Evolutionary conservation across 2,888 invertebrate species (phyloP).

Genomic region (Oasisia sp.): DNA sequence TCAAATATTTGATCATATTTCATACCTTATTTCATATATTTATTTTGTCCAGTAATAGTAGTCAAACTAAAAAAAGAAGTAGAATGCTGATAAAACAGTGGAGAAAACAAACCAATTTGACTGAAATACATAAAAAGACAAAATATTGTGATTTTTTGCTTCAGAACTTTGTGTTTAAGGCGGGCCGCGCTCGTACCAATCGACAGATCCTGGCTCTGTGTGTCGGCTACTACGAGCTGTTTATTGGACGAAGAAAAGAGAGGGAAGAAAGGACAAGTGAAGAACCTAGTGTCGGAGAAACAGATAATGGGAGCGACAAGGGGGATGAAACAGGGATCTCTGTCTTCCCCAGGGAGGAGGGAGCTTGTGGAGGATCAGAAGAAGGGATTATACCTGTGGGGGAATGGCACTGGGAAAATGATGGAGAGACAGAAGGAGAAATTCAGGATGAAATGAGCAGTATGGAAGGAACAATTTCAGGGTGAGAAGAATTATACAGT

Average conservation of each 20-base stretch:
- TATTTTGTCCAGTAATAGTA: no score
- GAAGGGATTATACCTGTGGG: neutral
- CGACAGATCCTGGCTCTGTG: neutral
- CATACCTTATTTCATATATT: no score
- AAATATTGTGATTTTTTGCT: no score
- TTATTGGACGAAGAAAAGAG: neutral
- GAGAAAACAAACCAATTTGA: no score
- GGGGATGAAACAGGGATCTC: neutral
- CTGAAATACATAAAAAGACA: no score
- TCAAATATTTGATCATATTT: no score
- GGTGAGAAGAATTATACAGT: neutral
- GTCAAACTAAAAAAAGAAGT: no score
- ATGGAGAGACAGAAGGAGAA: slow-evolving; percentile 6
- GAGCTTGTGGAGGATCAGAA: neutral
- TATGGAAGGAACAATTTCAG: neutral
- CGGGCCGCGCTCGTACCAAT: neutral
- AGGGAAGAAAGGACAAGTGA: neutral
- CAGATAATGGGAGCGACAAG: neutral
- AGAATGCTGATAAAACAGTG: no score
- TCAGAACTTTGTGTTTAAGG: neutral
- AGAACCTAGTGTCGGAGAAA: neutral
- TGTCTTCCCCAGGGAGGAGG: neutral
- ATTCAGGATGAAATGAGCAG: neutral
- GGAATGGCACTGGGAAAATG: neutral
- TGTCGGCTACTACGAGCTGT: neutral